Evolutionary conservation across 1,140 invertebrate genomes (phyloP).

Genomic region (Parapsyche elsis): DNA sequence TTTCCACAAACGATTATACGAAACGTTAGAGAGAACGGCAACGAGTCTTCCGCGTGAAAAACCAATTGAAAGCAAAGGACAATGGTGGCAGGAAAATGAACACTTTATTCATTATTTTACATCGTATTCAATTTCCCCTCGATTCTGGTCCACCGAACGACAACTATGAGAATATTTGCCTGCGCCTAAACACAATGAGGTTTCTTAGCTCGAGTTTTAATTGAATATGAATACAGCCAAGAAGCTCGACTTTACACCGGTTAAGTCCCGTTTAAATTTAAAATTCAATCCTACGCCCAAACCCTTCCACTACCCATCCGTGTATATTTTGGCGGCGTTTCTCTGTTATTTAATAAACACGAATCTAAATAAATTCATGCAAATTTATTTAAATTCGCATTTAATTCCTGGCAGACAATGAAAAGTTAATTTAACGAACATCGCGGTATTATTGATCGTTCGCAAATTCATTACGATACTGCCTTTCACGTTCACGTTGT

Average conservation of each 20-base stretch:
- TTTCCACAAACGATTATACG: too few relatives aligned
- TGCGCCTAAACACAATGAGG: slow-evolving; percentile 38
- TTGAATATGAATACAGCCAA: slow-evolving; percentile 37
- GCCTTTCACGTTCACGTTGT: too few relatives aligned
- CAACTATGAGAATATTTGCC: slow-evolving; percentile 47
- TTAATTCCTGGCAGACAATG: slow-evolving; percentile 16
- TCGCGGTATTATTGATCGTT: slow-evolving; percentile 12
- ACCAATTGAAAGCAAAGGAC: slow-evolving; percentile 29
- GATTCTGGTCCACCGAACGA: slow-evolving; percentile 37
- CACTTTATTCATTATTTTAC: slow-evolving; percentile 13
- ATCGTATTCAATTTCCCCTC: slow-evolving; percentile 41
- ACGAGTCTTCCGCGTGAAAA: neutral
- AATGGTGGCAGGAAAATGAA: slow-evolving; percentile 1
- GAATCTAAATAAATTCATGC: slow-evolving; percentile 26
- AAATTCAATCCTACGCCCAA: neutral
- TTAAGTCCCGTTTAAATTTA: slow-evolving; percentile 24
- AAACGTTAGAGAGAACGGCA: too few relatives aligned
- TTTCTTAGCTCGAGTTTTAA: slow-evolving; percentile 52
- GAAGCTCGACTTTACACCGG: neutral
- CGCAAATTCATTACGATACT: slow-evolving; percentile 11
- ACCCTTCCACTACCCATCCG: neutral
- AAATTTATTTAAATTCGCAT: slow-evolving; percentile 22
- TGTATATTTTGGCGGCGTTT: neutral
- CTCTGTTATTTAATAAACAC: slow-evolving; percentile 4
- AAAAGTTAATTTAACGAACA: slow-evolving; percentile 17